phyloP scores from a whole-genome alignment of 2,888 invertebrate genomes.

The Luffia ferchaultella region DNA sequence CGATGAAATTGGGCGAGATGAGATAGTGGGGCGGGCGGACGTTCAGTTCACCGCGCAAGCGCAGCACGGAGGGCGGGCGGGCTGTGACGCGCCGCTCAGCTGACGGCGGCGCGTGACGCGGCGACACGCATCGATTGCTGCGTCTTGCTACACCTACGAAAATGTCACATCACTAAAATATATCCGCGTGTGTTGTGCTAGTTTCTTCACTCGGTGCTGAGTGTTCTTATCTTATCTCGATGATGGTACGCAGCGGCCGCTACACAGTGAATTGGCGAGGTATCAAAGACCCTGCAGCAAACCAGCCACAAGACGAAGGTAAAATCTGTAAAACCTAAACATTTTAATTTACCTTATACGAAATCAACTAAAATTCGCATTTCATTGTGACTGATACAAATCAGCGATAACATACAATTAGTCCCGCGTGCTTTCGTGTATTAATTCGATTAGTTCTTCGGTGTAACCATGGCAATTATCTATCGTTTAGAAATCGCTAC shows the following conservation, averaged over 20 bases:
- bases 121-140: slow-evolving; percentile 37
- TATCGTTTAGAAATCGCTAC: too few relatives aligned
- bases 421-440: too few relatives aligned
- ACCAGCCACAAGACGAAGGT: slow-evolving; percentile 59
- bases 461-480: too few relatives aligned
- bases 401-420: too few relatives aligned
- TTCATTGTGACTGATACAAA: too few relatives aligned
- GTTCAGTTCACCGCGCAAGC: slow-evolving; percentile 1
- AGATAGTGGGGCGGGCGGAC: too few relatives aligned
- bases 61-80: slow-evolving; percentile 30
- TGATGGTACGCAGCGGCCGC: slow-evolving; percentile 59
- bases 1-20: neutral
- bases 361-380: neutral
- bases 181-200: neutral
- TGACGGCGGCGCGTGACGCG: slow-evolving; percentile 34
- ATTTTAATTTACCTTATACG: neutral
- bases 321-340: slow-evolving; percentile 23
- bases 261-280: slow-evolving; percentile 63
- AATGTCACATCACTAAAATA: neutral
- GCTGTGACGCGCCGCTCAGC: slow-evolving; percentile 23
- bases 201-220: neutral
- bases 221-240: slow-evolving; percentile 23
- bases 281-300: slow-evolving; percentile 53
- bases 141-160: neutral
- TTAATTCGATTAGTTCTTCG: too few relatives aligned